Conservation (phyloP, 2,113 vertebrate genomes). For the Oryzias woworae region DNA sequence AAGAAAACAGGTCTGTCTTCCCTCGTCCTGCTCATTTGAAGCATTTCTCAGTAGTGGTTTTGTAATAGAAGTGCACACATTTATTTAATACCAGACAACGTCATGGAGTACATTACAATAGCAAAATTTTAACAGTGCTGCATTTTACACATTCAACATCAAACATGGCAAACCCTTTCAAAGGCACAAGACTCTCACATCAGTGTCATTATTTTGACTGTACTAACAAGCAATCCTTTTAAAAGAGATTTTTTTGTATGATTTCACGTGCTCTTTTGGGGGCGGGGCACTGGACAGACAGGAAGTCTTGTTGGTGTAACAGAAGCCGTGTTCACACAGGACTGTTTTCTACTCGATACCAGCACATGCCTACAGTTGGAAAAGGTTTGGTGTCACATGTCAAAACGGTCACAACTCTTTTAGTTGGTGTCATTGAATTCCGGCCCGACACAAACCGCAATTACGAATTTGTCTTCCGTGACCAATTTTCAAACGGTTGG, state of each 20-base stretch:
- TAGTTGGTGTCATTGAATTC: too few species aligned
- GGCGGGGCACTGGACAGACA: slow-evolving; percentile 81
- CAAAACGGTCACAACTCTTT: too few species aligned
- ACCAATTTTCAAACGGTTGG: too few species aligned
- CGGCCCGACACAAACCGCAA: too few species aligned
- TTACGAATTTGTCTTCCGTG: too few species aligned
- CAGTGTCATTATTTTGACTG: slow-evolving; percentile 67
- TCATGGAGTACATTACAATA: slow-evolving; percentile 82
- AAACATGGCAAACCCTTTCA: slow-evolving; percentile 90
- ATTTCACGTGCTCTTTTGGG: slow-evolving; percentile 71
- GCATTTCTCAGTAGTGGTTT: slow-evolving; percentile 89
- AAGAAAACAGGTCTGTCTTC: slow-evolving; percentile 73
- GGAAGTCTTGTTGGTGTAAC: slow-evolving; percentile 26
- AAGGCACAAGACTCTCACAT: slow-evolving; percentile 94
- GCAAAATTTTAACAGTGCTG: slow-evolving; percentile 79
- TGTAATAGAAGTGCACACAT: slow-evolving; percentile 82
- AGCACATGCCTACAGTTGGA: too few species aligned
- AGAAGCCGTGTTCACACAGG: too few species aligned
- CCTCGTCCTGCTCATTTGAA: slow-evolving; percentile 80
- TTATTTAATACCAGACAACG: slow-evolving; percentile 84
- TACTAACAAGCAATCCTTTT: slow-evolving; percentile 52
- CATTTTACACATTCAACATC: slow-evolving; percentile 91
- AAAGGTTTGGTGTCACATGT: too few species aligned
- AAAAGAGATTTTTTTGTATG: slow-evolving; percentile 68
- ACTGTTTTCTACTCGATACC: too few species aligned